Base-by-base conservation (phyloP, 2,797 vertebrate genomes). In the Hippopotamyrus pictus region DNA sequence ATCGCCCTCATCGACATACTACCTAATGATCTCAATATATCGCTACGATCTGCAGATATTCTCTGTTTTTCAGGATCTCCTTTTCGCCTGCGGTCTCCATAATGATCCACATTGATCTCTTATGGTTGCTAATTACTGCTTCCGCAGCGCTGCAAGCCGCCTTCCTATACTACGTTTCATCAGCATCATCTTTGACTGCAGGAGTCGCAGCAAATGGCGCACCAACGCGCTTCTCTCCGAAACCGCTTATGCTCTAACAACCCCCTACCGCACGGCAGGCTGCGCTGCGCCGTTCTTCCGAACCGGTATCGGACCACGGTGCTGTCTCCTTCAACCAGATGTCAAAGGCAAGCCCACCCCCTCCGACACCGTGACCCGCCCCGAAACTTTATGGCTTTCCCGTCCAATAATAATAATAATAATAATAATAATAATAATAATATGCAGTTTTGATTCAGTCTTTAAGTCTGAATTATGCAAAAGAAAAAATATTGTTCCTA, bases 191-290 rank as follows among this genome's bases (percentile, higher is more conserved):
- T 73, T 73, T 37, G 65, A 73, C 65, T 73, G 65, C 65, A 14
- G 29, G 65, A 73, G 65, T 73, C 65, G 65, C 65, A 73, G 65
- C 65, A 33, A 73, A 73, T 73, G 79, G 82, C 48, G 82, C 82
- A 51, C 82, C 8, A 22, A 84, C 82, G 44, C 19, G 82, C 82
- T 25, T 9, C 82, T 41, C 73, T 82, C 41, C 37, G 41, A 44
- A 82, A n/a, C 19, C 41, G 79, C 11, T 73, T 73, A 29, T 19
- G 41, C 37, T 19, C 73, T 14, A 17, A 79, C 73, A 44, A 17
- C 37, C 37, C 73, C 73, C 73, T 79, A 44, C 41, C 7, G 73
- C 14, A 46, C 33, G 17, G 37, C 73, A 33, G 29, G 29, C 33
- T 37, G 29, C 5, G 65, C 65, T 73, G 65, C 65, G 65, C 65